Evolutionary conservation across 2,888 invertebrate genomes (phyloP), one percentile per base, ranked within the genome.

Genomic region (Harpagoxenus sublaevis): DNA sequence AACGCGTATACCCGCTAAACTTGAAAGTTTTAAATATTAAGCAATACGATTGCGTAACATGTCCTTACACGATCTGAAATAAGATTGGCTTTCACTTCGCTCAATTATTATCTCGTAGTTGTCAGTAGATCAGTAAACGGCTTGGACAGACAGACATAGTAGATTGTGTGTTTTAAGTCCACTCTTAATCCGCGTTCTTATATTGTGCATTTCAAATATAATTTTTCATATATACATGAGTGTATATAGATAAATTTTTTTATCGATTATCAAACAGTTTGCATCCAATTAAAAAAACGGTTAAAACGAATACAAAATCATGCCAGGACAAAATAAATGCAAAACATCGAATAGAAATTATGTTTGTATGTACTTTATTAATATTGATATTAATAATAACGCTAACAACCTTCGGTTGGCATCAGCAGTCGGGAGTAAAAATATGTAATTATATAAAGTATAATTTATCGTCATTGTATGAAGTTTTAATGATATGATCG

Each of bases 21-120:
- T 89, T 91, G 89, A 91, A 89, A 87, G 90, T 92, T 92, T 91
- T 90, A 83, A 90, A 87, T 28, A 57, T 79, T 79, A 48, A 60
- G 79, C 48, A 79, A 73, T n/a, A 45, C 35, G 8, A 84, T 94
- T 94, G 90, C 93, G 88, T 89, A 93, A 94, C 86, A 78, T 68
- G 86, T 87, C 88, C 92, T 90, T 91, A 86, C 86, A 88, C 88
- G 89, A 90, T 89, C 89, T 90, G 91, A 85, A 89, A 90, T 88
- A 89, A 90, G 91, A 91, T 92, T 92, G 87, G 89, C 94, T 94
- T 94, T 94, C 94, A 94, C 94, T 89, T 87, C 85, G 90, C 90
- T 91, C 91, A 87, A 89, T 90, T 90, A 91, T 93, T 94, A 93
- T 94, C 91, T 92, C 92, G 92, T 89, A 90, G 88, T 89, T 92